phyloP scores from a whole-genome alignment of 2,888 invertebrate species.

The Achlya flavicornis region DNA sequence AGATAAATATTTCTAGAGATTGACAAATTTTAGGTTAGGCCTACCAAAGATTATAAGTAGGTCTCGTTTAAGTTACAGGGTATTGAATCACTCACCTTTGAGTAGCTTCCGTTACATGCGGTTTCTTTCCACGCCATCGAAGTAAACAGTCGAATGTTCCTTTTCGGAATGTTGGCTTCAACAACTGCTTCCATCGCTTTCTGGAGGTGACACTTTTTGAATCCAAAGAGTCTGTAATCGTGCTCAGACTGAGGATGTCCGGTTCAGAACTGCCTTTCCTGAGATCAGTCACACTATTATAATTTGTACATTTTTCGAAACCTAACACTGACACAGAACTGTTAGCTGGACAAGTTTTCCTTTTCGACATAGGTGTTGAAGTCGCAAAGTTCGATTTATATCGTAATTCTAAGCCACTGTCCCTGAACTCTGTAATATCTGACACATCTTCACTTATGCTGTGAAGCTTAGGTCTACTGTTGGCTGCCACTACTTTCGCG shows the following conservation, averaged over 20 bases:
- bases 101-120: constrained; percentile 47
- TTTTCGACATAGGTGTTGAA: constrained; percentile 70
- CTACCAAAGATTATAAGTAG: background rate
- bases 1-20: no score
- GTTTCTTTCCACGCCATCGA: constrained; percentile 73
- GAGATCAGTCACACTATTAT: constrained; percentile 59
- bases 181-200: constrained; percentile 64
- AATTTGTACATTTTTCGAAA: constrained; percentile 68
- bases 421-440: constrained; percentile 52
- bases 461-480: constrained; percentile 53
- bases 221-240: constrained; percentile 49
- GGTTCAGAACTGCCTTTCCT: constrained; percentile 73
- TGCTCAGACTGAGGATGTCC: constrained; percentile 64
- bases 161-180: constrained; percentile 70
- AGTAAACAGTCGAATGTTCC: constrained; percentile 74
- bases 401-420: constrained; percentile 66
- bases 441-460: constrained; percentile 66
- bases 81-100: constrained; percentile 59
- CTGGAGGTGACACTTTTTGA: constrained; percentile 63
- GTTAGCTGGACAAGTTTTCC: constrained; percentile 64
- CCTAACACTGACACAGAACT: constrained; percentile 61
- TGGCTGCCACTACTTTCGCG: constrained; percentile 51
- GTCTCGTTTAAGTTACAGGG: background rate
- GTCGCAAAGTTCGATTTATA: constrained; percentile 60
- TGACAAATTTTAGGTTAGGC: no score